A percentile compares a stretch with the other conserved stretches of the same genome.
Conservation (phyloP, 2,113 vertebrate genomes). For the Helogale parvula region DNA sequence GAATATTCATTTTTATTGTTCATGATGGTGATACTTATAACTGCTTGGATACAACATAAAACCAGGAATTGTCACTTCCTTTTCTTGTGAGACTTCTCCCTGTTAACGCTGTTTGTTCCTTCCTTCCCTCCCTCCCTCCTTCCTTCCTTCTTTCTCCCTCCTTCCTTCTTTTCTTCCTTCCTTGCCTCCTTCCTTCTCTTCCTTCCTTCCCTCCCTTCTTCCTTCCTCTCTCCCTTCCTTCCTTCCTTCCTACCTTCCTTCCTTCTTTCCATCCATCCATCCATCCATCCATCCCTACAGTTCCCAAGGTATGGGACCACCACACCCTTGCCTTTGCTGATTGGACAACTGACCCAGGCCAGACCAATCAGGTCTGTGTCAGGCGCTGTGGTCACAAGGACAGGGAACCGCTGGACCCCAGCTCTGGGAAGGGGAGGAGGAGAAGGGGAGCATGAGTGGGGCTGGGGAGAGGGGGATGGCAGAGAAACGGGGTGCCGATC, state of each 20-base stretch:
- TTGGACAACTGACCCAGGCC: not conserved
- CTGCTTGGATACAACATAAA: not conserved
- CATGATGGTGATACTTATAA: not conserved
- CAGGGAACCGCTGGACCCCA: no score
- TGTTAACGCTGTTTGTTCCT: not conserved
- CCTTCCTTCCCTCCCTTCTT: rapidly evolving
- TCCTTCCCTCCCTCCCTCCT: no score
- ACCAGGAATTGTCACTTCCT: not conserved
- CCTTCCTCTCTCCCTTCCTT: no score
- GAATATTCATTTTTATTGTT: not conserved
- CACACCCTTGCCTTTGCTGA: not conserved
- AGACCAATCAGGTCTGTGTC: not conserved
- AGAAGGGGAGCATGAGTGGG: not conserved
- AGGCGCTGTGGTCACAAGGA: not conserved
- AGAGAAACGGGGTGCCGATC: not conserved
- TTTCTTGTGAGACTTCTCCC: not conserved
- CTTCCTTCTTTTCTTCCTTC: no score
- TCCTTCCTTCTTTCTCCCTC: no score
- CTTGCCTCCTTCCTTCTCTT: no score
- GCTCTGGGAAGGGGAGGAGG: not conserved
- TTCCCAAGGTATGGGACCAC: not conserved
- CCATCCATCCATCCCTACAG: no score
- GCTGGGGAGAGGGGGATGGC: not conserved
- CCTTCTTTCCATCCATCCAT: no score
- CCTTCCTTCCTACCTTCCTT: no score